Conservation (phyloP, 2,888 invertebrate species). For the Thumatha senex region DNA sequence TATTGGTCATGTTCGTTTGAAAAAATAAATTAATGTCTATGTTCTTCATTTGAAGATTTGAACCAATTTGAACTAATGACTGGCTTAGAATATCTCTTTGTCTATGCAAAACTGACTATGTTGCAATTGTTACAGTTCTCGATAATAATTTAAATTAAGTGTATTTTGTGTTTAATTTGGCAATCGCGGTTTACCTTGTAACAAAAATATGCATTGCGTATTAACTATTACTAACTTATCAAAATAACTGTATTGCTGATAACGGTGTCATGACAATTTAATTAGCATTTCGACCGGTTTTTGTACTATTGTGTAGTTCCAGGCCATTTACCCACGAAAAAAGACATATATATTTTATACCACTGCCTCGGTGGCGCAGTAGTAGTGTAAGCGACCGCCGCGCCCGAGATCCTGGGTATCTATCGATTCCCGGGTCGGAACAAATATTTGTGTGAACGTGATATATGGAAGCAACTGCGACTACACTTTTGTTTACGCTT, state of each 20-base stretch:
- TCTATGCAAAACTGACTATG: constrained; percentile 1
- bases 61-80: constrained; percentile 11
- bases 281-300: constrained; percentile 31
- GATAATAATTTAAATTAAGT: constrained; percentile 4
- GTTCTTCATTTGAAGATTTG: constrained; percentile 4
- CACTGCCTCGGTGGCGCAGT: no score
- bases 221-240: constrained; percentile 14
- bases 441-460: no score
- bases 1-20: constrained; percentile 25
- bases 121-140: neutral
- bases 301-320: constrained; percentile 19
- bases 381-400: no score
- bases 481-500: no score
- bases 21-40: constrained; percentile 20
- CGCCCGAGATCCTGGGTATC: no score
- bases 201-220: neutral
- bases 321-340: constrained; percentile 15
- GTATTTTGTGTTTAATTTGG: neutral
- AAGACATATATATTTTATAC: constrained; percentile 1
- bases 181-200: neutral
- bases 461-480: no score
- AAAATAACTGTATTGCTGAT: constrained; percentile 26
- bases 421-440: no score
- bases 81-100: constrained; percentile 2
- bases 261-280: constrained; percentile 22